Conservation (phyloP, 2,888 invertebrate species). For the Trissolcus japonicus region DNA sequence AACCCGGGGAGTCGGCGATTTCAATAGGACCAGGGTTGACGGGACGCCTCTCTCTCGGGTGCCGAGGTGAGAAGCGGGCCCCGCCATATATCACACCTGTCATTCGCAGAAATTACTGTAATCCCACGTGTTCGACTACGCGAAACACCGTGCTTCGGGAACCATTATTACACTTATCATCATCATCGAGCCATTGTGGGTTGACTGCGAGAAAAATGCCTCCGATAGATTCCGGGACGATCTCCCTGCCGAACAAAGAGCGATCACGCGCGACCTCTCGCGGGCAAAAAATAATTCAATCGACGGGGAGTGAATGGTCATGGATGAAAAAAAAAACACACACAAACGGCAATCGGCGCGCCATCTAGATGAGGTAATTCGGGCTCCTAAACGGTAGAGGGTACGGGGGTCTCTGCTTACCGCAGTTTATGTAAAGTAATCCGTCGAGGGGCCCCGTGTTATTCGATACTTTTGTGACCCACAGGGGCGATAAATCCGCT, state of each 20-base stretch:
- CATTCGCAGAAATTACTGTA: constrained; percentile 56
- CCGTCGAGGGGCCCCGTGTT: constrained; percentile 1
- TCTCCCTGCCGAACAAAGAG: background rate
- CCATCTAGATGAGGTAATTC: too few species aligned
- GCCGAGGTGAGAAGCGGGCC: constrained; percentile 31
- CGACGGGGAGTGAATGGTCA: background rate
- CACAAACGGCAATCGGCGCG: too few species aligned
- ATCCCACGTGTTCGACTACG: constrained; percentile 41
- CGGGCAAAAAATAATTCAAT: constrained; percentile 11
- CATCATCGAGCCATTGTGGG: constrained; percentile 34
- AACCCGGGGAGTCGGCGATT: constrained; percentile 47
- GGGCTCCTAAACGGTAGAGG: too few species aligned
- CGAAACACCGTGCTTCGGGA: constrained; percentile 40
- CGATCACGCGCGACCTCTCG: background rate
- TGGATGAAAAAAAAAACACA: too few species aligned
- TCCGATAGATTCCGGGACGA: background rate
- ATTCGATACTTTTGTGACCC: constrained; percentile 19
- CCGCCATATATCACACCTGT: constrained; percentile 47
- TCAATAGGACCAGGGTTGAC: constrained; percentile 13
- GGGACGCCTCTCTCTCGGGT: constrained; percentile 13
- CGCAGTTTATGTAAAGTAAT: constrained; percentile 21
- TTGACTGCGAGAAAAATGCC: constrained; percentile 19
- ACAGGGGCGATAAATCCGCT: too few species aligned
- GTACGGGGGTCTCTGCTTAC: constrained; percentile 7
- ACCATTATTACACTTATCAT: constrained; percentile 57